Percentiles rank a stretch among this genome's conserved stretches.
These are phyloP conservation scores for Chloroclystis v-ata DNA, from an alignment of 2,888 invertebrate genomes.

Conservation along the genomic window DNA sequence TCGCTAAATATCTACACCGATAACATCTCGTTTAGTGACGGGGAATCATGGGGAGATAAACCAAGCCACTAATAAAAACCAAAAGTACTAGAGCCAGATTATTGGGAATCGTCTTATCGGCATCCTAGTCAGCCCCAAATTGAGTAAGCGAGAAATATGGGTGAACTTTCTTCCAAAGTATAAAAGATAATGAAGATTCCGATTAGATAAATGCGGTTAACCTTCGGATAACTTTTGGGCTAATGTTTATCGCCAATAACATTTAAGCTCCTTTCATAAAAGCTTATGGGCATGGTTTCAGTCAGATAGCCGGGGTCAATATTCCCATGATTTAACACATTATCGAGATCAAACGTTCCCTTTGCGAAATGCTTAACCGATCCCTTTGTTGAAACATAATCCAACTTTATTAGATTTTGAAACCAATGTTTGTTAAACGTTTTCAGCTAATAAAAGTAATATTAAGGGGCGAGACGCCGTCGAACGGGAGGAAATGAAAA, in stretches of 20 bases:
- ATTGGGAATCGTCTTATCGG: constrained; percentile 67
- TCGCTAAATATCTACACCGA: constrained; percentile 52
- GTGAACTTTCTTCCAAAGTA: constrained; percentile 63
- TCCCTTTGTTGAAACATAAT: constrained; percentile 53
- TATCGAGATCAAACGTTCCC: constrained; percentile 16
- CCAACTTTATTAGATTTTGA: constrained; percentile 62
- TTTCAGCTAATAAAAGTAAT: constrained; percentile 76
- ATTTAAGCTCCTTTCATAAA: constrained; percentile 28
- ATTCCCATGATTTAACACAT: constrained; percentile 18
- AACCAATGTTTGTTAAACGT: constrained; percentile 75
- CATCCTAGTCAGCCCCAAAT: constrained; percentile 65
- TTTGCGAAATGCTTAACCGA: constrained; percentile 25
- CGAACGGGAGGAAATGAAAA: constrained; percentile 72
- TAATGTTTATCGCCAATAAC: constrained; percentile 30
- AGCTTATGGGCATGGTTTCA: constrained; percentile 25
- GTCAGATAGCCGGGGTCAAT: constrained; percentile 25
- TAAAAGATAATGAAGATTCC: constrained; percentile 69
- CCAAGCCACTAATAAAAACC: constrained; percentile 62
- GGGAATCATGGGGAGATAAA: constrained; percentile 63
- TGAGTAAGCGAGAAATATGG: constrained; percentile 71
- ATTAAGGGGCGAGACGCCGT: constrained; percentile 60
- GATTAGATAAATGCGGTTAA: constrained; percentile 66
- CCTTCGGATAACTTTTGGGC: constrained; percentile 39
- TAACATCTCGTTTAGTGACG: constrained; percentile 57
- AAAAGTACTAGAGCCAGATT: constrained; percentile 60